Conservation (phyloP, 2,797 vertebrate species). For the Holocentrus rufus region DNA sequence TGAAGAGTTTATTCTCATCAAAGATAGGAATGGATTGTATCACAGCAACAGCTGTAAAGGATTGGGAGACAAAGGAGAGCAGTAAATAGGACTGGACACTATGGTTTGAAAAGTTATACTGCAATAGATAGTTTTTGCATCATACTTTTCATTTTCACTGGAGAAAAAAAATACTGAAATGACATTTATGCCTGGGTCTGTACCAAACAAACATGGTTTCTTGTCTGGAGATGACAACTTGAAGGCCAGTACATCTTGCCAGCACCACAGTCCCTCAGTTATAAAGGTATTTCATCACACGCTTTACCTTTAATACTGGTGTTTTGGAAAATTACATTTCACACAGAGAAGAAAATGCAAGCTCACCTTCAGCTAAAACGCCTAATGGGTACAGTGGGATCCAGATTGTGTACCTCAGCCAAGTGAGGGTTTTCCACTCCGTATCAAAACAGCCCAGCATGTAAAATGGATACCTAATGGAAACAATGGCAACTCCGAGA, state of each 20-base stretch:
- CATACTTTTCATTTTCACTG: too few relatives aligned
- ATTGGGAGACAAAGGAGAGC: slow-evolving; percentile 6
- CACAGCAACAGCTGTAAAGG: slow-evolving; percentile 85
- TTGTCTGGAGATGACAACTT: too few relatives aligned
- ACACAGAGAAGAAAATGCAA: slow-evolving; percentile 1
- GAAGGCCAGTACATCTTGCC: too few relatives aligned
- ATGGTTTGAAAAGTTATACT: too few relatives aligned
- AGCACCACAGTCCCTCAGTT: too few relatives aligned
- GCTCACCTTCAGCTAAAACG: slow-evolving; percentile 90
- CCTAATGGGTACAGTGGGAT: slow-evolving; percentile 95
- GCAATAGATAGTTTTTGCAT: not conserved
- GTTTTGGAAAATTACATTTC: not conserved
- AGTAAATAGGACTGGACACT: not conserved
- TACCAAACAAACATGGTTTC: too few relatives aligned
- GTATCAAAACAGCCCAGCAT: slow-evolving; percentile 92
- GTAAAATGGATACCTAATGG: slow-evolving; percentile 94
- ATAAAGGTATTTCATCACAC: too few relatives aligned
- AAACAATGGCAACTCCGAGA: not conserved
- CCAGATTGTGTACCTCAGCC: slow-evolving; percentile 95
- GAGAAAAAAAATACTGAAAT: too few relatives aligned
- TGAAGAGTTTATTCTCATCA: slow-evolving; percentile 88
- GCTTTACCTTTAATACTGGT: not conserved
- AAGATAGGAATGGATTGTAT: slow-evolving; percentile 94
- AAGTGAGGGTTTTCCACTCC: slow-evolving; percentile 94
- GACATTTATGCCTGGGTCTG: too few relatives aligned